These are phyloP conservation scores for Palloptera scutellata DNA, from an alignment of 2,888 invertebrate genomes.

Conservation along the genomic window DNA sequence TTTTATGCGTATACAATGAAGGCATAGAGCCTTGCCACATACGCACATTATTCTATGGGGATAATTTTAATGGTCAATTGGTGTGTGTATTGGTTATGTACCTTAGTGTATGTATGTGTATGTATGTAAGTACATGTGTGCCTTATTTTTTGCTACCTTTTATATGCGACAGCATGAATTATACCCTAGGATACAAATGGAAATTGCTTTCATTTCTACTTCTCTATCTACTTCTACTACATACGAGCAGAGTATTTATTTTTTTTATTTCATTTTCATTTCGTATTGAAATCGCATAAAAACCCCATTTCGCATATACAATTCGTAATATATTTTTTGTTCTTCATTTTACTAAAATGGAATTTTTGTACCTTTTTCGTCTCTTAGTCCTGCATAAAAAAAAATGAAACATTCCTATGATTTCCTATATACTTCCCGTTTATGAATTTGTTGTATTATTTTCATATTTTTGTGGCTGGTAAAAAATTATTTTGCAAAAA, in stretches of 20 bases:
- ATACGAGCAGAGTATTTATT: conserved; percentile 34
- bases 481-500: conserved; percentile 44
- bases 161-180: conserved; percentile 30
- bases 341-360: conserved; percentile 28
- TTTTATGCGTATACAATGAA: conserved; percentile 17
- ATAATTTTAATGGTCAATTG: conserved; percentile 61
- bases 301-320: conserved; percentile 57
- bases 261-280: conserved; percentile 20
- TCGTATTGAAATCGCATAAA: conserved; percentile 53
- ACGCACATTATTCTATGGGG: conserved; percentile 53
- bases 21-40: background rate
- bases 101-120: conserved; percentile 7
- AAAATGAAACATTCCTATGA: conserved; percentile 37
- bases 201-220: conserved; percentile 45
- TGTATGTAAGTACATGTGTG: conserved; percentile 30
- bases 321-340: conserved; percentile 42
- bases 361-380: conserved; percentile 1
- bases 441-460: background rate
- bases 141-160: conserved; percentile 26
- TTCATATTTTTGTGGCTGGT: conserved; percentile 20
- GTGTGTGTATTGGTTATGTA: conserved; percentile 21
- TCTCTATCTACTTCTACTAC: conserved; percentile 26
- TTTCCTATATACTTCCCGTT: conserved; percentile 39
- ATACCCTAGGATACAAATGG: conserved; percentile 42
- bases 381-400: background rate